Conservation (phyloP, 2,797 vertebrate species). For the Phalloptychus januarius region DNA sequence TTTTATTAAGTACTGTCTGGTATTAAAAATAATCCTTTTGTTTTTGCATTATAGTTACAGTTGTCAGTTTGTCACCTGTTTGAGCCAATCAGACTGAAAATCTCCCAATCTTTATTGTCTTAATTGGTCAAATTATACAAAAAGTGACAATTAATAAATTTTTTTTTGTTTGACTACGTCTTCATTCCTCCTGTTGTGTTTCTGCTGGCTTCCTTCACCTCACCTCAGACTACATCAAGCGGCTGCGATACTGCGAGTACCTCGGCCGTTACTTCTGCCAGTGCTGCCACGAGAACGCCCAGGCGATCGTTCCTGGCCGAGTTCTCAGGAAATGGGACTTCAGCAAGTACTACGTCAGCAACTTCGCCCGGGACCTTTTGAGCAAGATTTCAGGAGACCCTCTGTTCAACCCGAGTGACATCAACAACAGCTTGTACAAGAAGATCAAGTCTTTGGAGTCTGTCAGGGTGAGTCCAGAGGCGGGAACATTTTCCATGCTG, state of each 20-base stretch:
- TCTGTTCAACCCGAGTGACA: conserved; percentile 92
- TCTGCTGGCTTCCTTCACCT: conserved; percentile 18
- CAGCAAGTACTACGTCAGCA: conserved; percentile 95
- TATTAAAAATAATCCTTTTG: too few species aligned
- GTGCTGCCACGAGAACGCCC: conserved; percentile 96
- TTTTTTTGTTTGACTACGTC: background rate
- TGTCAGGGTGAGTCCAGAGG: conserved; percentile 83
- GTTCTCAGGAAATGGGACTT: conserved; percentile 97
- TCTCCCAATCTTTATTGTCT: background rate
- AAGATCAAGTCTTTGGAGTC: conserved; percentile 91
- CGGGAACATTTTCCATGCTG: background rate
- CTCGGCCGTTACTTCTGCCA: conserved; percentile 98
- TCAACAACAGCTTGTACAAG: conserved; percentile 91
- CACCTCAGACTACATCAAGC: conserved; percentile 91
- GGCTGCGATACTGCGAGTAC: conserved; percentile 96
- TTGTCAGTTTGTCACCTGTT: background rate
- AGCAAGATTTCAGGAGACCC: conserved; percentile 95
- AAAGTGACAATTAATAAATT: background rate
- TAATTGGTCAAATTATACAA: background rate
- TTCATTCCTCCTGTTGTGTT: conserved; percentile 1
- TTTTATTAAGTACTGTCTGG: too few species aligned
- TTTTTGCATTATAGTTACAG: too few species aligned
- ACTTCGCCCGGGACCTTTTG: conserved; percentile 95
- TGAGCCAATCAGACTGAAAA: background rate
- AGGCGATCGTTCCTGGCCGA: conserved; percentile 89